phyloP scores from a whole-genome alignment of 2,888 invertebrate genomes.

The Epistrophe grossulariae region DNA sequence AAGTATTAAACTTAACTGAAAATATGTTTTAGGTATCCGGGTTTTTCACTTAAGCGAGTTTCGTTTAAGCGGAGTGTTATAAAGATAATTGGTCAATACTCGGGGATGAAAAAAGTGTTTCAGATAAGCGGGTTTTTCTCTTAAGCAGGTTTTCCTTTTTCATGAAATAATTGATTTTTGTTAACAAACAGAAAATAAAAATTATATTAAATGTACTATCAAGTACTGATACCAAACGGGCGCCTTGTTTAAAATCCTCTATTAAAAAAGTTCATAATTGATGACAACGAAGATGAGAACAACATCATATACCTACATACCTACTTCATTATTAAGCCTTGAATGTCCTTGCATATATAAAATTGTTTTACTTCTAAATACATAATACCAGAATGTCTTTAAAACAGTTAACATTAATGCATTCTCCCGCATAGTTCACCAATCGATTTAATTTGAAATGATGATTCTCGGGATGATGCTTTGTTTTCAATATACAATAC shows the following conservation, averaged over 20 bases:
- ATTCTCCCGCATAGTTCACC: neutral
- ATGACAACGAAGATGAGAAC: constrained; percentile 67
- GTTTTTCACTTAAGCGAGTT: too few species aligned
- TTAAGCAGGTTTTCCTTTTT: too few species aligned
- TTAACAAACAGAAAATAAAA: too few species aligned
- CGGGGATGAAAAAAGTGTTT: too few species aligned
- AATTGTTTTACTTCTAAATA: neutral
- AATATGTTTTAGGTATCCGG: too few species aligned
- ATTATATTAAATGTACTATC: too few species aligned
- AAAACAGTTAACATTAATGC: neutral
- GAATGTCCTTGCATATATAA: neutral
- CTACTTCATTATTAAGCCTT: neutral
- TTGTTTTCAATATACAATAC: constrained; percentile 58
- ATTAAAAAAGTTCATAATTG: constrained; percentile 57
- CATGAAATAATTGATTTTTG: too few species aligned
- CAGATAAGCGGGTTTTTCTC: too few species aligned
- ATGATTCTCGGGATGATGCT: constrained; percentile 11
- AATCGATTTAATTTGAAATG: neutral
- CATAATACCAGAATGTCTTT: neutral
- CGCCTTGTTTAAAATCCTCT: constrained; percentile 33
- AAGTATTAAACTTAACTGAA: too few species aligned
- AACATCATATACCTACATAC: neutral
- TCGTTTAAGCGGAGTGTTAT: too few species aligned
- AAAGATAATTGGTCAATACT: too few species aligned
- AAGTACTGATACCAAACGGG: too few species aligned